A percentile compares a stretch with the other conserved stretches of the same genome.
phyloP scores from a whole-genome alignment of 1,140 invertebrate species.

The Drosophila albomicans region DNA sequence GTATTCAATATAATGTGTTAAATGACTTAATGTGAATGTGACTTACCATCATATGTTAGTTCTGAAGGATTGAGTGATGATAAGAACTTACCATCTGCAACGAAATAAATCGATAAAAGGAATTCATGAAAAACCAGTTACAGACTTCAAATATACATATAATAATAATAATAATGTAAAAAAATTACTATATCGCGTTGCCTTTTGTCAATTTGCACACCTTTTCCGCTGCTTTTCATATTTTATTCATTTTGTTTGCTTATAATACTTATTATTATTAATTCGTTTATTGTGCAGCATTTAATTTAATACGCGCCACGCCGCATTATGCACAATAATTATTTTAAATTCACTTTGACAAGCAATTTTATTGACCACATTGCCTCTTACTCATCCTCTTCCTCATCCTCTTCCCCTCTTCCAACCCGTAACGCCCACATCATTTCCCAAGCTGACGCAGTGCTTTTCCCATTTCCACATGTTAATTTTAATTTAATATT shows the following conservation, averaged over 20 bases:
- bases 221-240: conserved; percentile 25
- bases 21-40: conserved; percentile 84
- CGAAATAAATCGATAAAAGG: conserved; percentile 27
- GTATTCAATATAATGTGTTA: conserved; percentile 60
- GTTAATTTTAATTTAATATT: conserved; percentile 84
- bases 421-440: background rate
- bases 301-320: conserved; percentile 80
- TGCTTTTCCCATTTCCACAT: conserved; percentile 48
- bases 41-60: conserved; percentile 85
- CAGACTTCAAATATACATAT: too few species aligned
- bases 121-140: background rate
- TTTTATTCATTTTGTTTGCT: conserved; percentile 29
- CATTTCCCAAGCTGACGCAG: conserved; percentile 13
- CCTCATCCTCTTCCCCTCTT: background rate
- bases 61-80: conserved; percentile 85
- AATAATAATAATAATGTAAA: background rate
- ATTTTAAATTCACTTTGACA: conserved; percentile 84
- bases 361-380: conserved; percentile 55
- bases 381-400: too few species aligned
- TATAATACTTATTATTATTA: conserved; percentile 71
- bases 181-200: background rate
- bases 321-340: conserved; percentile 79
- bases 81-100: conserved; percentile 85
- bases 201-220: conserved; percentile 36
- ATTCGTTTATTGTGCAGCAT: conserved; percentile 79